Conservation (phyloP, 2,113 vertebrate genomes). For the Antennarius striatus region DNA sequence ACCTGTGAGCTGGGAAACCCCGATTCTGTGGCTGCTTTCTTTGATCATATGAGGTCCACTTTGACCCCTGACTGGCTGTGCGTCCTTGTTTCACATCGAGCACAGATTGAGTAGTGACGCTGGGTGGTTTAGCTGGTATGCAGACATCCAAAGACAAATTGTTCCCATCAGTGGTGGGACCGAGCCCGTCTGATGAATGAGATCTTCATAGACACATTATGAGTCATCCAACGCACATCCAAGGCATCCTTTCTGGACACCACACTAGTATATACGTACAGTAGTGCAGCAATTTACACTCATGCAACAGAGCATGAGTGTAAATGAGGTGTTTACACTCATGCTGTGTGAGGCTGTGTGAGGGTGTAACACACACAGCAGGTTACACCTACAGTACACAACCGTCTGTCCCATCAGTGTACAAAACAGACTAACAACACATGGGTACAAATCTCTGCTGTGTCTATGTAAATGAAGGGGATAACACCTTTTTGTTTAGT, state of each 20-base stretch:
- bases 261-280: slow-evolving; percentile 25
- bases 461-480: slow-evolving; percentile 8
- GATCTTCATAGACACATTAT: slow-evolving; percentile 30
- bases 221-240: slow-evolving; percentile 51
- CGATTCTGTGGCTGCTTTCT: slow-evolving; percentile 37
- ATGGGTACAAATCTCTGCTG: background rate
- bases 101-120: slow-evolving; percentile 45
- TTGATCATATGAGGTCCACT: slow-evolving; percentile 44
- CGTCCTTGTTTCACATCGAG: slow-evolving; percentile 33
- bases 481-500: background rate
- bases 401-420: background rate
- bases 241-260: slow-evolving; percentile 37
- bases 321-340: slow-evolving; percentile 35
- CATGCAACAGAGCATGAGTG: slow-evolving; percentile 10
- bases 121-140: slow-evolving; percentile 65
- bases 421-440: background rate
- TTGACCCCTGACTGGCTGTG: slow-evolving; percentile 20
- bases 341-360: slow-evolving; percentile 15
- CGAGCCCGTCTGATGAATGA: slow-evolving; percentile 24
- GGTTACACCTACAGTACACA: slow-evolving; percentile 33
- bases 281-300: slow-evolving; percentile 3
- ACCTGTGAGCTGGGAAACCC: slow-evolving; percentile 45
- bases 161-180: slow-evolving; percentile 9
- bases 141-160: slow-evolving; percentile 54
- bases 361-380: slow-evolving; percentile 31